A percentile compares a stretch with the other conserved stretches of the same genome.
phyloP scores from a whole-genome alignment of 2,113 vertebrate species.

The Scomber japonicus region DNA sequence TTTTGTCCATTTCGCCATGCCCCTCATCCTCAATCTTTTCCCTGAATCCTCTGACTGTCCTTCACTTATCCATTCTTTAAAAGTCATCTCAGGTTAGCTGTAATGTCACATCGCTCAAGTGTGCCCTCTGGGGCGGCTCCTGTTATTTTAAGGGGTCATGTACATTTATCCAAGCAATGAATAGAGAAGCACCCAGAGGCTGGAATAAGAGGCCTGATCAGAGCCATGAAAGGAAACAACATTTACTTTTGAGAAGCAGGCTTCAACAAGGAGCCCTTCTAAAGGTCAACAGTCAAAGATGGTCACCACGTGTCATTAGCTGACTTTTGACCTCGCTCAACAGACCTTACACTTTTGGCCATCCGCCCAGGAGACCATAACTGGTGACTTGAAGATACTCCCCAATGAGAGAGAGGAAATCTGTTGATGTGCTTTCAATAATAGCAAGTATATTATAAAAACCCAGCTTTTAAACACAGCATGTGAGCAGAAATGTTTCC shows the following conservation, averaged over 20 bases:
- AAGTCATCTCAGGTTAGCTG: conserved; percentile 76
- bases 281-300: conserved; percentile 61
- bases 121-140: conserved; percentile 68
- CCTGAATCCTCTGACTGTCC: conserved; percentile 57
- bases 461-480: background rate
- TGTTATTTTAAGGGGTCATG: conserved; percentile 81
- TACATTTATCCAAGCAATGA: conserved; percentile 79
- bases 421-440: background rate
- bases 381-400: background rate
- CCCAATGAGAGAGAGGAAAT: background rate
- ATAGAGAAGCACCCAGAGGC: conserved; percentile 68
- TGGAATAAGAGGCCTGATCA: conserved; percentile 17
- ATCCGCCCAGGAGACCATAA: conserved; percentile 9
- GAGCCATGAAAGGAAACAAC: conserved; percentile 43
- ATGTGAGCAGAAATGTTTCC: background rate
- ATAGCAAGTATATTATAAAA: background rate
- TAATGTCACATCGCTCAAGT: conserved; percentile 81
- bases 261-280: conserved; percentile 32
- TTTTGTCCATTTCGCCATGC: conserved; percentile 54
- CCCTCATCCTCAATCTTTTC: conserved; percentile 36
- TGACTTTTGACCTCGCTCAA: conserved; percentile 42
- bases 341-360: conserved; percentile 25
- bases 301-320: conserved; percentile 34
- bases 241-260: conserved; percentile 52
- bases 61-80: conserved; percentile 73